Evolutionary conservation across 2,797 vertebrate species (phyloP), one percentile per base, ranked within the genome.

Genomic region (Eurystomus glaucurus): DNA sequence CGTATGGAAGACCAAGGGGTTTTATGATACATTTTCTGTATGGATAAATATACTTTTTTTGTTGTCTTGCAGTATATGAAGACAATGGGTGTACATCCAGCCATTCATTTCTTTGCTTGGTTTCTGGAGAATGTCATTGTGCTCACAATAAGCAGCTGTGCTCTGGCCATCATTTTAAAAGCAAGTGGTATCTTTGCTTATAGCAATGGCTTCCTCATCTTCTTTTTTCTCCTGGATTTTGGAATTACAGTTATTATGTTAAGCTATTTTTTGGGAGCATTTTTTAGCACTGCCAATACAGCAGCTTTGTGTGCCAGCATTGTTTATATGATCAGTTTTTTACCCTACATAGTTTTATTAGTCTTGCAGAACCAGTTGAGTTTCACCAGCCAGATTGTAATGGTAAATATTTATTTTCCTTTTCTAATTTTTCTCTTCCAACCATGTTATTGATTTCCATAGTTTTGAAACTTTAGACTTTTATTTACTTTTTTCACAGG

Each of bases 141-240:
- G 18, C 22, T 98, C 50, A 62, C 86, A 25, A 13, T 97, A 45
- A 97, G 93, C 93, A 98, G 98, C 61, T 97, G 92, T 4, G 39
- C 83, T 23, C 90, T 98, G 45, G 85, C 96, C n/a, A 11, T 88
- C 39, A 96, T 98, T 70, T 97, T 98, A 80, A 98, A 98, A 96
- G 19, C 71, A 8, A 98, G 97, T 2, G 84, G 96, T 60, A 97
- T 98, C 78, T 98, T 98, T n/a, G 46, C 68, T 4, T 85, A 97
- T 52, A 98, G 98, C 75, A 82, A 98, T 6, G 90, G 96, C 21
- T 83, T 94, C 21, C 83, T 98, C 11, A 11, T 98, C 35, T 98
- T 98, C 75, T 80, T 98, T 90, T 98, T 98, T 64, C 87, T 98
- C 10, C 65, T 98, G 92, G 97, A 98, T 57, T 98, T 98, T 69